phyloP scores from a whole-genome alignment of 2,113 vertebrate species.

The Lophura nycthemera region DNA sequence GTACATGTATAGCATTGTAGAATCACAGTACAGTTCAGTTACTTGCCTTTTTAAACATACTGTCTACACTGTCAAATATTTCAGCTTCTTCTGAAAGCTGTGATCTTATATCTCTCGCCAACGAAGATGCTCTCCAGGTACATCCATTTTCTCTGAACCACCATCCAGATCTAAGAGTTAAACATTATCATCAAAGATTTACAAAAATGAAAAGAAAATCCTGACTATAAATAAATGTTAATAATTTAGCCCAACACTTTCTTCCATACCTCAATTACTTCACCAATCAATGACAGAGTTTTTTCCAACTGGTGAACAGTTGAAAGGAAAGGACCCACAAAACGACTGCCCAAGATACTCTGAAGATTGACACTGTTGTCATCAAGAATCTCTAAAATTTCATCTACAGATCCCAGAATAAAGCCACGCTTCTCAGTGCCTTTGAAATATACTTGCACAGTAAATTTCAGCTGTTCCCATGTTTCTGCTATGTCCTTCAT shows the following conservation, averaged over 20 bases:
- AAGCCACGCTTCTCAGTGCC: conserved; percentile 87
- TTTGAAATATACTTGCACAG: conserved; percentile 86
- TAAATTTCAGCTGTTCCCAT: conserved; percentile 93
- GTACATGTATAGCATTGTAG: background rate
- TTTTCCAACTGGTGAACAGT: conserved; percentile 91
- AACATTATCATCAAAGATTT: background rate
- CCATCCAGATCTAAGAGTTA: conserved; percentile 86
- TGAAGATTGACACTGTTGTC: conserved; percentile 92
- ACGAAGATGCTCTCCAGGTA: conserved; percentile 96
- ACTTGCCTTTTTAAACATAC: conserved; percentile 88
- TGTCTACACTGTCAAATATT: conserved; percentile 91
- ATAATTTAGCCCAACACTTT: background rate
- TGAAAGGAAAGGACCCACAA: conserved; percentile 90
- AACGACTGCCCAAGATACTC: conserved; percentile 91
- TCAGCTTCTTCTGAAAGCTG: conserved; percentile 93
- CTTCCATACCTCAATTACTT: conserved; percentile 90
- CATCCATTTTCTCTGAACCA: conserved; percentile 98
- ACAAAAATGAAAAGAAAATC: background rate
- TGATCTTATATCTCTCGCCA: conserved; percentile 88
- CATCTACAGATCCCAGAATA: conserved; percentile 88
- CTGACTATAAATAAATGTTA: background rate
- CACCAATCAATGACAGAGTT: conserved; percentile 89
- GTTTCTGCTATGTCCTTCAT: conserved; percentile 91
- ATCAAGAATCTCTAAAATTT: conserved; percentile 89
- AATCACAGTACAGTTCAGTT: background rate